phyloP scores from a whole-genome alignment of 2,888 invertebrate species.

The Noctua pronuba region DNA sequence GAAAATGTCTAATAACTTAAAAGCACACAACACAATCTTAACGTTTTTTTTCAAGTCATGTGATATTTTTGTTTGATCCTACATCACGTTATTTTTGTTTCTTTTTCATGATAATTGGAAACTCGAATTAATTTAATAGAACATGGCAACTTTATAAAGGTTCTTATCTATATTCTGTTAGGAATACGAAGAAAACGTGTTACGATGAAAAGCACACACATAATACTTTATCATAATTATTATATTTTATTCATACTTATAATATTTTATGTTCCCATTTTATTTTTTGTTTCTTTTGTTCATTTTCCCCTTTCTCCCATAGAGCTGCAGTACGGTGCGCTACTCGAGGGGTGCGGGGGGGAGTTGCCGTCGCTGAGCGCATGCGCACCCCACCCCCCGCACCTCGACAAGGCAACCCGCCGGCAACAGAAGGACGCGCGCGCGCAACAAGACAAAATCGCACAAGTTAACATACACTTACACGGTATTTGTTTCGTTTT shows the following conservation, averaged over 20 bases:
- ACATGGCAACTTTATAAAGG: neutral
- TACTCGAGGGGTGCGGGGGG: constrained; percentile 90
- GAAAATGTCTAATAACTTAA: neutral
- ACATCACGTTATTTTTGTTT: constrained; percentile 35
- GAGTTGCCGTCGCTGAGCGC: constrained; percentile 88
- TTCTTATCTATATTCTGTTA: neutral
- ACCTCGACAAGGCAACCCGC: constrained; percentile 91
- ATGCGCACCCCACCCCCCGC: constrained; percentile 88
- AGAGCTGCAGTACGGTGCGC: constrained; percentile 91
- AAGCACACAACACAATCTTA: constrained; percentile 4
- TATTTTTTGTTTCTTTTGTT: constrained; percentile 61
- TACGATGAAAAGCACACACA: neutral
- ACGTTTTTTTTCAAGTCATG: neutral
- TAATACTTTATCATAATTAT: neutral
- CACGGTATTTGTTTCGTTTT: constrained; percentile 92
- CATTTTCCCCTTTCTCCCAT: constrained; percentile 68
- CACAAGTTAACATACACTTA: constrained; percentile 95
- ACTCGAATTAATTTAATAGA: neutral
- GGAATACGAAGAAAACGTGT: neutral
- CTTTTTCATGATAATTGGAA: neutral
- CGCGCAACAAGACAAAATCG: constrained; percentile 93
- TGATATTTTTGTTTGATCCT: constrained; percentile 59
- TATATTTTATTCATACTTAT: neutral
- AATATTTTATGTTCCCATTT: constrained; percentile 54
- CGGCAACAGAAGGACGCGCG: constrained; percentile 91